Percentiles rank a stretch among this genome's conserved stretches.
Conservation (phyloP, 1,140 invertebrate genomes). For the Heliconius nattereri region DNA sequence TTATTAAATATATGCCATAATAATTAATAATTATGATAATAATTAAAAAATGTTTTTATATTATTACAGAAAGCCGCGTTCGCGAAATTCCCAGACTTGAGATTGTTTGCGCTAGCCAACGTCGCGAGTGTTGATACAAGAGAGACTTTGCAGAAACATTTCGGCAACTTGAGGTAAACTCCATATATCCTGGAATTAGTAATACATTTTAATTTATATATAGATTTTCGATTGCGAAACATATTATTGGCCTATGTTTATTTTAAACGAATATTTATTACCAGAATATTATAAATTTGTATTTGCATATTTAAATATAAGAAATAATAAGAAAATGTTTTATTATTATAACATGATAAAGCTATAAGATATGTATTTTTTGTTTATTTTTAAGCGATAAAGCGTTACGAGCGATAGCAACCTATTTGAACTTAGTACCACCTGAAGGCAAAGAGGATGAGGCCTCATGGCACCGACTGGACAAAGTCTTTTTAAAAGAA, state of each 20-base stretch:
- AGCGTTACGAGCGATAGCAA: conserved; percentile 91
- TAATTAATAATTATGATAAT: no score
- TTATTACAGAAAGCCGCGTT: conserved; percentile 92
- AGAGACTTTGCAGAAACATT: conserved; percentile 92
- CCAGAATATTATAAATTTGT: not conserved
- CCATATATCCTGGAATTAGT: not conserved
- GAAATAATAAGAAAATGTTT: no score
- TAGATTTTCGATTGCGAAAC: not conserved
- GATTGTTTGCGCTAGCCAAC: conserved; percentile 94
- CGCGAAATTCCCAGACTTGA: conserved; percentile 93
- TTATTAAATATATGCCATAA: not conserved
- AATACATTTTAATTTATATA: not conserved
- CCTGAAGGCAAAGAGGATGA: conserved; percentile 85
- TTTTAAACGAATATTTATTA: no score
- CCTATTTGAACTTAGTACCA: conserved; percentile 93
- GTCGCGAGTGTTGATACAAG: conserved; percentile 96
- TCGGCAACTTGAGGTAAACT: conserved; percentile 87
- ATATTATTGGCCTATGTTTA: no score
- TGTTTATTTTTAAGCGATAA: conserved; percentile 82
- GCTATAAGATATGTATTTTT: not conserved
- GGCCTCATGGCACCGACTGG: conserved; percentile 87
- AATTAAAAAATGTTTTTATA: no score
- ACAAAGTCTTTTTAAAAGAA: conserved; percentile 92
- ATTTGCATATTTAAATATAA: not conserved
- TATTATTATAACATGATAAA: not conserved